phyloP scores from a whole-genome alignment of 2,797 vertebrate genomes.

The Eulemur coronatus region DNA sequence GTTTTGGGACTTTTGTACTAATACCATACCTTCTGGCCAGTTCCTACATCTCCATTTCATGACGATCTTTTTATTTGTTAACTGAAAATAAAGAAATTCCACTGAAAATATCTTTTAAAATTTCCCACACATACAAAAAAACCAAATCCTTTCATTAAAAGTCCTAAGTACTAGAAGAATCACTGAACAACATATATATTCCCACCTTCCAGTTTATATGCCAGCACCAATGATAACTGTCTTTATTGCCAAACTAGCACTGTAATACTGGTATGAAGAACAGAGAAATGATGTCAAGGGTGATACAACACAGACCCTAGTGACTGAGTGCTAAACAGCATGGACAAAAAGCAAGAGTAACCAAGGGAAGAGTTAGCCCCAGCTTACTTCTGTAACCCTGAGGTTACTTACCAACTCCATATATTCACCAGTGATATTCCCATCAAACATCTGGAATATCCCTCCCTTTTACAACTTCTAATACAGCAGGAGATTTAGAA shows the following conservation, averaged over 20 bases:
- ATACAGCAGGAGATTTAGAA: constrained; percentile 80
- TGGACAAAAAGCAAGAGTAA: background rate
- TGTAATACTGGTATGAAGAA: no score
- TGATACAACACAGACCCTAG: background rate
- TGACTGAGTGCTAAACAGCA: background rate
- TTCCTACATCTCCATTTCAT: constrained; percentile 83
- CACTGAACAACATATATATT: background rate
- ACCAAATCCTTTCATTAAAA: background rate
- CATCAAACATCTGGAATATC: constrained; percentile 83
- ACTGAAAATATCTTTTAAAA: constrained; percentile 32
- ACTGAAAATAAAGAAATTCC: constrained; percentile 70
- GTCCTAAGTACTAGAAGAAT: background rate
- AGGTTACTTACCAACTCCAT: constrained; percentile 79
- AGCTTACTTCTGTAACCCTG: background rate
- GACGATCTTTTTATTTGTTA: constrained; percentile 80
- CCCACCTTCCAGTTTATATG: background rate
- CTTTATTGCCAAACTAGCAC: background rate
- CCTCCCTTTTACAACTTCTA: constrained; percentile 83
- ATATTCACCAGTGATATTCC: constrained; percentile 80
- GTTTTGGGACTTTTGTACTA: background rate
- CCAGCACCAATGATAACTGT: background rate
- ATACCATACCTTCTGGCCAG: constrained; percentile 82
- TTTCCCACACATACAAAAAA: background rate
- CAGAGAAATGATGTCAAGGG: background rate
- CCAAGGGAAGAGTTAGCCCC: background rate